Evolutionary conservation across 1,140 invertebrate species (phyloP).

Genomic region (Dendrolimus kikuchii): DNA sequence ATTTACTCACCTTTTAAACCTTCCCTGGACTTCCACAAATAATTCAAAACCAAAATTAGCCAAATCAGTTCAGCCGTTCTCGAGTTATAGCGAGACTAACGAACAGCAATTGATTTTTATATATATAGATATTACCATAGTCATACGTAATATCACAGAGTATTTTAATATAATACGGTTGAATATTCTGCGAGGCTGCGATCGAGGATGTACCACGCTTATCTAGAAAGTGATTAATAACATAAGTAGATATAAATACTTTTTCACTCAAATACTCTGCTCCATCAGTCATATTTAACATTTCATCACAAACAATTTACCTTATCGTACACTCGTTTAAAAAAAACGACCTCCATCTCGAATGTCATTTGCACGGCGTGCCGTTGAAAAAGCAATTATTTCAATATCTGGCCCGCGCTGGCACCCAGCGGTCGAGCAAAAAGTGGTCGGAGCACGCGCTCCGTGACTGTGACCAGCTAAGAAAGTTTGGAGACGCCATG

Average conservation of each 20-base stretch:
- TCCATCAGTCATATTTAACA: conserved; percentile 27
- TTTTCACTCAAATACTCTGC: conserved; percentile 11
- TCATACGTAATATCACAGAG: too few species aligned
- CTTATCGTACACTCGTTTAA: conserved; percentile 42
- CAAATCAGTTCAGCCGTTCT: too few species aligned
- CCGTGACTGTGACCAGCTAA: conserved; percentile 43
- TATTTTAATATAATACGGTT: too few species aligned
- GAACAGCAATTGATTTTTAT: too few species aligned
- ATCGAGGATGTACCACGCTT: too few species aligned
- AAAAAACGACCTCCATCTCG: conserved; percentile 68
- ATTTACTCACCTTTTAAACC: too few species aligned
- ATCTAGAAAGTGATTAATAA: too few species aligned
- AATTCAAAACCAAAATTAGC: too few species aligned
- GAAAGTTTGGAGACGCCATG: conserved; percentile 49
- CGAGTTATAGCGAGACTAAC: too few species aligned
- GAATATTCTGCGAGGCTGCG: too few species aligned
- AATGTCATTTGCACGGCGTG: conserved; percentile 71
- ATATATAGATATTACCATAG: too few species aligned
- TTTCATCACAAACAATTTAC: conserved; percentile 60
- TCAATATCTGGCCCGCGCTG: conserved; percentile 63
- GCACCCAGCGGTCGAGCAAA: conserved; percentile 49
- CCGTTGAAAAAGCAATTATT: conserved; percentile 71
- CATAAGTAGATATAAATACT: conserved; percentile 11
- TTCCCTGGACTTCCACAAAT: too few species aligned
- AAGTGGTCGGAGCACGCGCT: conserved; percentile 55